These are phyloP conservation scores for Mycetomoellerius zeteki DNA, from an alignment of 1,140 invertebrate species.

Conservation along the genomic window DNA sequence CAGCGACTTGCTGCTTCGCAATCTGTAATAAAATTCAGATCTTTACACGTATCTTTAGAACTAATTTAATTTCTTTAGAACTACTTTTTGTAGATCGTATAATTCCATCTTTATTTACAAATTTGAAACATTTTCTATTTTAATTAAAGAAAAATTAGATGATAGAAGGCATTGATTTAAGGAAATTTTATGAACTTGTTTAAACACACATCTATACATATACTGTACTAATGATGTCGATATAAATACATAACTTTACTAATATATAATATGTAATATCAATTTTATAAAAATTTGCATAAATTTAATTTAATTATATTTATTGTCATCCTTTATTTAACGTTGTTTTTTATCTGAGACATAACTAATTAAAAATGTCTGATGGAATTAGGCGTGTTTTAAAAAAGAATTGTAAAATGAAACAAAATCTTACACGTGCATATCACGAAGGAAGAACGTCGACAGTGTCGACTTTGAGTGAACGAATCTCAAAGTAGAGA, in stretches of 20 bases:
- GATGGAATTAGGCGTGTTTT: not conserved
- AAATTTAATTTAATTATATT: not conserved
- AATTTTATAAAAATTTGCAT: not conserved
- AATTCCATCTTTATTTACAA: not conserved
- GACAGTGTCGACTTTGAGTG: conserved; percentile 26
- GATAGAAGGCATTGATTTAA: not conserved
- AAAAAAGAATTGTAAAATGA: conserved; percentile 16
- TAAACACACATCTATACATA: not conserved
- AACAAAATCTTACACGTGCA: conserved; percentile 5
- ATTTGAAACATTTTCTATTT: not conserved
- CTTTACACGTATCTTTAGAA: not conserved
- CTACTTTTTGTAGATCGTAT: not conserved
- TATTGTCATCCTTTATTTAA: not conserved
- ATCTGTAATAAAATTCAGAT: conserved; percentile 7
- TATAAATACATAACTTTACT: too few species aligned
- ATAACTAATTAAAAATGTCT: conserved; percentile 20
- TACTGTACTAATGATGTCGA: not conserved
- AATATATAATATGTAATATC: not conserved
- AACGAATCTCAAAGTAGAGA: conserved; percentile 59
- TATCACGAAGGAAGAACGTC: conserved; percentile 20
- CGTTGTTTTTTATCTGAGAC: not conserved
- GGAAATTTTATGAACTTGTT: not conserved
- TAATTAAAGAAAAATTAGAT: not conserved
- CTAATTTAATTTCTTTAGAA: not conserved
- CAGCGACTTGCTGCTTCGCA: not conserved